Base-by-base conservation (phyloP, 2,113 vertebrate genomes). In the Rostratula benghalensis region DNA sequence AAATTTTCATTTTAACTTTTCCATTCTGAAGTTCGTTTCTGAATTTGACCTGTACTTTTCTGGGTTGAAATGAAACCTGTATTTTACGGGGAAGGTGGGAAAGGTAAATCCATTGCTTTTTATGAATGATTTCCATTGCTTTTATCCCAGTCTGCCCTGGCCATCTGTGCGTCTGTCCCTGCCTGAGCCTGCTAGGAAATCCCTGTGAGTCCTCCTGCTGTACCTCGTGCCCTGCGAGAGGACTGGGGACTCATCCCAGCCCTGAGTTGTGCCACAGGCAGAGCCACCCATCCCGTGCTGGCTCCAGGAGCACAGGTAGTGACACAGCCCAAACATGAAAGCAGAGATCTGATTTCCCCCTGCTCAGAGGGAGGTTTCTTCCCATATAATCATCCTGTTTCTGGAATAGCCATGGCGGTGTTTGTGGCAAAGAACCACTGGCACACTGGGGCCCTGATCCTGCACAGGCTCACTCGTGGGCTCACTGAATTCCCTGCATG, bases 391-490 rank as follows among this genome's bases (percentile, higher is more conserved):
- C 1, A 2, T 43, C 28, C 27, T 56, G 28, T 60, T 87, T 93
- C 75, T 43, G n/a, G 81, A 64, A 43, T n/a, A 71, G 43, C 46
- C 57, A 3, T 24, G 33, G 9, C 28, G 23, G n/a, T 24, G 9
- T 84, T 74, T 83, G 46, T 1, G 0, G 45, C 88, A 76, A 31
- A 23, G 59, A 51, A 35, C 13, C 5, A 28, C 41, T 79, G 3
- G 4, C 51, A 25, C 35, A 3, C 30, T 4, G 5, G 3, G 25
- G 51, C 35, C 37, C 39, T 27, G 23, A 31, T 67, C 64, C 51
- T 57, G 33, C 61, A 21, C 24, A 6, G 41, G 7, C 24, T 53
- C 22, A 22, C 1, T 0, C 0, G 0, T 30, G 30, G 33, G 19
- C 23, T 46, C 46, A 46, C 46, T 77, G 33, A 25, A 22, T 41